A percentile compares a stretch with the other conserved stretches of the same genome.
These are phyloP conservation scores for Eupithecia dodoneata DNA, from an alignment of 2,888 invertebrate species.

Conservation along the genomic window DNA sequence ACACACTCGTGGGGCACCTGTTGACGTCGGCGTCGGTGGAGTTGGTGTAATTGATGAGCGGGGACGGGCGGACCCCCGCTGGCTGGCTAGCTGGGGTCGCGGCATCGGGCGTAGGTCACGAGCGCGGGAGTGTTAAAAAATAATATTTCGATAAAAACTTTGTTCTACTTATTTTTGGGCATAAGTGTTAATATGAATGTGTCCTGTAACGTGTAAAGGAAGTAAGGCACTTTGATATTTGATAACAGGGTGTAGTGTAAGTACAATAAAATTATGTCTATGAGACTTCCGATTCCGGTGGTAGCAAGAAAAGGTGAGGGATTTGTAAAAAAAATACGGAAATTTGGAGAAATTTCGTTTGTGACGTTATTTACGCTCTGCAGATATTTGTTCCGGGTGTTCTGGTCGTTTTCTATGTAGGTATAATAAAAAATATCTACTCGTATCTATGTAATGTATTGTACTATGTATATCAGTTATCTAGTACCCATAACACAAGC, in stretches of 20 bases:
- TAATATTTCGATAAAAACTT: background rate
- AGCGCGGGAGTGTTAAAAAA: slow-evolving; percentile 17
- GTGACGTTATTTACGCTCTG: too few species aligned
- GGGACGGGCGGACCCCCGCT: slow-evolving; percentile 41
- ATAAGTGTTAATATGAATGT: too few species aligned
- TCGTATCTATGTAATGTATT: too few species aligned
- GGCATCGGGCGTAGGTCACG: slow-evolving; percentile 22
- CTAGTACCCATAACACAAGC: too few species aligned
- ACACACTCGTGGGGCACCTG: slow-evolving; percentile 42
- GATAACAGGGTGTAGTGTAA: background rate
- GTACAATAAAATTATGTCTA: background rate
- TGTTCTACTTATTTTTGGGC: background rate
- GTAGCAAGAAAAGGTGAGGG: background rate
- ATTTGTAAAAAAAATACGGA: background rate
- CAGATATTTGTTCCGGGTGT: too few species aligned
- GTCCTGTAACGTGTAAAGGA: too few species aligned
- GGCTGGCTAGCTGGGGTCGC: slow-evolving; percentile 42
- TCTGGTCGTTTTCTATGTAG: too few species aligned
- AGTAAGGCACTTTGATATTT: too few species aligned
- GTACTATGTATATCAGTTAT: too few species aligned
- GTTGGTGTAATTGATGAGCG: slow-evolving; percentile 46
- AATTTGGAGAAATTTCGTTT: too few species aligned
- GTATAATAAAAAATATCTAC: too few species aligned
- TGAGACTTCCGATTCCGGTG: background rate
- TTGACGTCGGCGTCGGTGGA: slow-evolving; percentile 42